Evolutionary conservation across 2,797 vertebrate species (phyloP).

Genomic region (Bradypodion ventrale): DNA sequence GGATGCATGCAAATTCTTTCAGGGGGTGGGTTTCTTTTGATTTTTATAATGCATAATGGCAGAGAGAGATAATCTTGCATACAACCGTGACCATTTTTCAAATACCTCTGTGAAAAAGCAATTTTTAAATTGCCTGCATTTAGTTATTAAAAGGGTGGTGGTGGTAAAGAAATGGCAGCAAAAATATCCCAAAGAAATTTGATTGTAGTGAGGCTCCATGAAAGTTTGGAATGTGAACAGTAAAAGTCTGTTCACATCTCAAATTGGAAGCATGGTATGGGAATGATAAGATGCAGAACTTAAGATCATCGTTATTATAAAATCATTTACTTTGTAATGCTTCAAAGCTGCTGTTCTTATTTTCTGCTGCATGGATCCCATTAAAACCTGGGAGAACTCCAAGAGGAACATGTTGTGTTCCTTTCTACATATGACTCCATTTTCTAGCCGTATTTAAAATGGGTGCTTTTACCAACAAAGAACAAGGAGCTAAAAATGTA

Average conservation of each 20-base stretch:
- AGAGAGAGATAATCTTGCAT: background rate
- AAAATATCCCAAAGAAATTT: conserved; percentile 31
- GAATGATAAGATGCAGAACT: background rate
- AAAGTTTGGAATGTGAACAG: too few species aligned
- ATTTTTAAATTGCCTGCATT: conserved; percentile 15
- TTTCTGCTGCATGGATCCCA: background rate
- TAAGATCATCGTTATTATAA: background rate
- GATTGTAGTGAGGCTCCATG: background rate
- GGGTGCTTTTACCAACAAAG: background rate
- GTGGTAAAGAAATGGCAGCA: background rate
- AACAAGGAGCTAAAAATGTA: conserved; percentile 2
- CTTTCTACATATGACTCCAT: conserved; percentile 2
- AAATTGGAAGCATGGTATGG: background rate
- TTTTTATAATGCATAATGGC: conserved; percentile 12
- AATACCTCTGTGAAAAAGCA: background rate
- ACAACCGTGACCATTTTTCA: conserved; percentile 5
- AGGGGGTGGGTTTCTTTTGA: background rate
- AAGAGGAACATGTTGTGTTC: conserved; percentile 4
- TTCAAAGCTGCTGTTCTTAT: conserved; percentile 9
- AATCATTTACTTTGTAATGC: conserved; percentile 21
- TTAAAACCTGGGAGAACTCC: conserved; percentile 20
- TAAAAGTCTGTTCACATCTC: background rate
- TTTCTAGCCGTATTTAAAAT: conserved; percentile 6
- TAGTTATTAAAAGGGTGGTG: background rate
- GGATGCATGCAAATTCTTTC: conserved; percentile 2